Percentiles rank a stretch among this genome's conserved stretches.
phyloP scores from a whole-genome alignment of 2,113 vertebrate genomes.

The Vidua macroura region DNA sequence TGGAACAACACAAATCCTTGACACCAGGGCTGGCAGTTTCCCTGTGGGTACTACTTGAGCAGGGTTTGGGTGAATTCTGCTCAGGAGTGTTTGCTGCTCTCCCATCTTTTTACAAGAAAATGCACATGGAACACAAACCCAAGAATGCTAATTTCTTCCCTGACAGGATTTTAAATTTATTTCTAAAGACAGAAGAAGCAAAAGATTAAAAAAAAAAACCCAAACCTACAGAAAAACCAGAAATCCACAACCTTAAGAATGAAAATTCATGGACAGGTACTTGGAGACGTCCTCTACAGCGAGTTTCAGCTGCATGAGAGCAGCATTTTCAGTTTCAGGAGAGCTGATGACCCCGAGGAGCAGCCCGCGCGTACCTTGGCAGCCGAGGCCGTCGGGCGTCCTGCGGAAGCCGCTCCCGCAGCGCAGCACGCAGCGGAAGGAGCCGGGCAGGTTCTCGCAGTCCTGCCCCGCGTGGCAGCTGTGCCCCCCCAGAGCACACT shows the following conservation, averaged over 20 bases:
- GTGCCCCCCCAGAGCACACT: conserved; percentile 83
- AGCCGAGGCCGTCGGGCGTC: conserved; percentile 83
- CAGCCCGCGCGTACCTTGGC: conserved; percentile 77
- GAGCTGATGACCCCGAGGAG: rapidly evolving
- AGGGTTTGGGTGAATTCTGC: background rate
- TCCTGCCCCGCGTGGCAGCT: conserved; percentile 83
- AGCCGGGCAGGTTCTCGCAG: conserved; percentile 90
- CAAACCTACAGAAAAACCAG: background rate
- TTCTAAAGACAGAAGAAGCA: background rate
- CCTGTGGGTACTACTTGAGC: background rate
- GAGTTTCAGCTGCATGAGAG: background rate
- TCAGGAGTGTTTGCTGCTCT: background rate
- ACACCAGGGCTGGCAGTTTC: background rate
- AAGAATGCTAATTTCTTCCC: background rate
- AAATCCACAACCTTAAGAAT: background rate
- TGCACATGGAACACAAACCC: background rate
- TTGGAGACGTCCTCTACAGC: background rate
- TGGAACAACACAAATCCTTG: conserved; percentile 29
- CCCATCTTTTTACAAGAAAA: background rate
- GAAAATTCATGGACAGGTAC: background rate
- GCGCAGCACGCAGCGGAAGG: conserved; percentile 83
- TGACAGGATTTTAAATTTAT: background rate
- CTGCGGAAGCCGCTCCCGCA: conserved; percentile 87
- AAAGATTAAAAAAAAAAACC: background rate
- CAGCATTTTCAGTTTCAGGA: background rate